phyloP scores from a whole-genome alignment of 2,888 invertebrate genomes.

The Meiosimyza platycephala region DNA sequence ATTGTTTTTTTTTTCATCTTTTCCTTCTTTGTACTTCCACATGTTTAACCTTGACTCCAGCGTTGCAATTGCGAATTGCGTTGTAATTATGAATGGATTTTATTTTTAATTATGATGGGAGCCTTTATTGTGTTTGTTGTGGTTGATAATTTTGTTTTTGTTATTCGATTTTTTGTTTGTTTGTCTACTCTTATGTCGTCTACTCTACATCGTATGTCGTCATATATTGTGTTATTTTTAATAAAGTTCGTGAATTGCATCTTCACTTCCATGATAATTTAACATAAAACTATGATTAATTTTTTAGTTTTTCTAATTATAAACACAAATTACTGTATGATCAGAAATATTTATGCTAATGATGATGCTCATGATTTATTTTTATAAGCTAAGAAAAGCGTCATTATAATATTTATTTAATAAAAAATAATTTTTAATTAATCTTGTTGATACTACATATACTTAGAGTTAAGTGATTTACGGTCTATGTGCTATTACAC shows the following conservation, averaged over 20 bases:
- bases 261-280: conserved; percentile 3
- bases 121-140: background rate
- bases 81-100: conserved; percentile 16
- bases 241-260: conserved; percentile 5
- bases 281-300: too few relatives aligned
- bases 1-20: background rate
- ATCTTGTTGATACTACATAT: too few relatives aligned
- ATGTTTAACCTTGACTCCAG: conserved; percentile 36
- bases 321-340: too few relatives aligned
- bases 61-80: conserved; percentile 30
- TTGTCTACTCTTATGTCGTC: background rate
- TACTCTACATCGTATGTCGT: too few relatives aligned
- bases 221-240: conserved; percentile 12
- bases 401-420: too few relatives aligned
- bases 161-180: background rate
- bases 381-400: too few relatives aligned
- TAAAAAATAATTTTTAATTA: too few relatives aligned
- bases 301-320: too few relatives aligned
- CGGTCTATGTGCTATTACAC: too few relatives aligned
- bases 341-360: too few relatives aligned
- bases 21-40: background rate
- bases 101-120: conserved; percentile 27
- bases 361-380: too few relatives aligned
- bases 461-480: too few relatives aligned
- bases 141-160: conserved; percentile 5